These are phyloP conservation scores for Chloroclystis v-ata DNA, from an alignment of 2,888 invertebrate genomes.

Conservation along the genomic window DNA sequence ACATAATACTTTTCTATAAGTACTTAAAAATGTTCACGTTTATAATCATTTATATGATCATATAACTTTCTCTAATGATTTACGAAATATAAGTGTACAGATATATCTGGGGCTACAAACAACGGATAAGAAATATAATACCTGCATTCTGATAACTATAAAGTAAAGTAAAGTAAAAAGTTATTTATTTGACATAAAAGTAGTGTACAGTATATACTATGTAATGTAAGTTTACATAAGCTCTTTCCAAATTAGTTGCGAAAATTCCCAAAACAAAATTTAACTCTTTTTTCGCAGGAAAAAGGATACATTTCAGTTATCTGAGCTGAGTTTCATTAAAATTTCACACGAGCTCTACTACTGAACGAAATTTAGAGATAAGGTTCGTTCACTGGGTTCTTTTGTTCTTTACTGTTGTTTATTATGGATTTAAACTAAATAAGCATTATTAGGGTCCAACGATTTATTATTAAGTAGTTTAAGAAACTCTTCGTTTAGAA, in stretches of 20 bases:
- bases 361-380: slow-evolving; percentile 34
- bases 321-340: slow-evolving; percentile 32
- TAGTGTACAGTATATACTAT: neutral
- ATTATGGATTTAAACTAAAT: slow-evolving; percentile 17
- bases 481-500: too few species aligned
- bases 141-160: too few species aligned
- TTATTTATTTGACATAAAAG: too few species aligned
- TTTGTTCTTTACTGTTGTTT: slow-evolving; percentile 34
- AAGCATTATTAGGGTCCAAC: slow-evolving; percentile 6
- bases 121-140: too few species aligned
- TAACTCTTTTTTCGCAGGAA: slow-evolving; percentile 24
- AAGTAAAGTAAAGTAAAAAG: too few species aligned
- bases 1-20: too few species aligned
- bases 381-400: slow-evolving; percentile 32
- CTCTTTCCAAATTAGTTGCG: slow-evolving; percentile 10
- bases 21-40: too few species aligned
- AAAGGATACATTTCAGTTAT: slow-evolving; percentile 34
- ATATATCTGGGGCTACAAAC: too few species aligned
- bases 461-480: neutral
- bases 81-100: too few species aligned
- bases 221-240: neutral
- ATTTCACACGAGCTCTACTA: slow-evolving; percentile 31
- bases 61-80: too few species aligned
- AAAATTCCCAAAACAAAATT: slow-evolving; percentile 13
- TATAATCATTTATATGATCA: too few species aligned